Conservation (phyloP, 1,140 invertebrate genomes). For the Atta cephalotes region DNA sequence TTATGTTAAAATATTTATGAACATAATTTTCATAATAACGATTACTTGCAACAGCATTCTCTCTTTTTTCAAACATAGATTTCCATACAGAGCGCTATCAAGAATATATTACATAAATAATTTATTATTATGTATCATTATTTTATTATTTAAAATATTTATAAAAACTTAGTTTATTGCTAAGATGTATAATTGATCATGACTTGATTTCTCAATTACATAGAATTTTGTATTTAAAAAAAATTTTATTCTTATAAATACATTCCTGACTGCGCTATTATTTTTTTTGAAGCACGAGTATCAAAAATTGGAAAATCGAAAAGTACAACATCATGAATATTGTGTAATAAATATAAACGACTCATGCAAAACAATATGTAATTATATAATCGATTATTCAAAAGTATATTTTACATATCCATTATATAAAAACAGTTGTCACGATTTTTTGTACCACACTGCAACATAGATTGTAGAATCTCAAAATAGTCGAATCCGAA, state of each 20-base stretch:
- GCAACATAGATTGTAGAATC: neutral
- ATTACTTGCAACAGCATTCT: conserved; percentile 7
- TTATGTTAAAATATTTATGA: neutral
- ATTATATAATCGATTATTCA: conserved; percentile 7
- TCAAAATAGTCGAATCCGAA: neutral
- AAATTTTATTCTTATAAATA: neutral
- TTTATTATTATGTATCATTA: neutral
- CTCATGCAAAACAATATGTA: conserved; percentile 21
- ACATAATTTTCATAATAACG: neutral
- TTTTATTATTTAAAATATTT: neutral
- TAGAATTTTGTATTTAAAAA: neutral
- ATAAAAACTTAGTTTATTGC: neutral
- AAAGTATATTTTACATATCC: neutral
- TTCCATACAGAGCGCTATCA: neutral
- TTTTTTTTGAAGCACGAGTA: neutral
- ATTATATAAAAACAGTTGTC: neutral
- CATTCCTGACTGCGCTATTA: neutral
- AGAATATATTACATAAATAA: conserved; percentile 9
- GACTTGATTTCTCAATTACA: neutral
- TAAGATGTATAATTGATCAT: neutral
- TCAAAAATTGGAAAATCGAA: neutral
- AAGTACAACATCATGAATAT: neutral
- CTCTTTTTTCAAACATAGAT: neutral
- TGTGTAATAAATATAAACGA: neutral
- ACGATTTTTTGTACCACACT: neutral